Base-by-base conservation (phyloP, 2,113 vertebrate species). In the Nannospalax galili region DNA sequence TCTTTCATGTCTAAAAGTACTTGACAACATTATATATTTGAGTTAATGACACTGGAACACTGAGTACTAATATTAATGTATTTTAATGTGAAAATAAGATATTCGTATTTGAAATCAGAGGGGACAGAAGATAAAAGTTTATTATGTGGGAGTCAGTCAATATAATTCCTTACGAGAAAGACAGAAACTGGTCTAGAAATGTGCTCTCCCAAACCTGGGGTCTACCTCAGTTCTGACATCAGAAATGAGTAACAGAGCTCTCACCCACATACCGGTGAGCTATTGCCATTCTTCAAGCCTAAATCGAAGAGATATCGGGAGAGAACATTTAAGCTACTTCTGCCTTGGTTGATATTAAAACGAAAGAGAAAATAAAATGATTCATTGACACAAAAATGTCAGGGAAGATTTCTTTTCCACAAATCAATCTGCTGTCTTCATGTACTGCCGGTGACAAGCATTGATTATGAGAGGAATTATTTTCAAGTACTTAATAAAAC, bases 61-160 rank as follows among this genome's bases (percentile, higher is more conserved):
- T 48, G 62, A 40, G 0, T 80, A 37, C 30, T 64, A 89, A 78
- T 64, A 79, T 70, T 91, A 60, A 89, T 40, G 32, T 32, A 35
- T 85, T 97, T 91, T 92, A 45, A 92, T 90, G 45, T 84, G 24
- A 72, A 94, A 77, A 72, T 69, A 70, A 84, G 87, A 81, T 67
- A 7, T 22, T 60, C 6, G 40, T 7, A 88, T 69, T 42, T 82
- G 32, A 92, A 69, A 52, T 82, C 24, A 75, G 35, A 73, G 35
- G 22, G 8, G 70, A 79, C 40, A 58, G 69, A 92, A 78, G 22
- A 58, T 3, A 91, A 82, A 91, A 81, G 32, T 45, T 74, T 30
- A 97, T 87, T 89, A 64, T 72, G 14, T 15, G 4, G 12, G 5
- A 86, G 58, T 84, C 42, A 80, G 37, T 90, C 60, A 90, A 77